Percentiles rank a stretch among this genome's conserved stretches.
These are phyloP conservation scores for Orestias chungarensis DNA, from an alignment of 2,797 vertebrate genomes.

Conservation along the genomic window DNA sequence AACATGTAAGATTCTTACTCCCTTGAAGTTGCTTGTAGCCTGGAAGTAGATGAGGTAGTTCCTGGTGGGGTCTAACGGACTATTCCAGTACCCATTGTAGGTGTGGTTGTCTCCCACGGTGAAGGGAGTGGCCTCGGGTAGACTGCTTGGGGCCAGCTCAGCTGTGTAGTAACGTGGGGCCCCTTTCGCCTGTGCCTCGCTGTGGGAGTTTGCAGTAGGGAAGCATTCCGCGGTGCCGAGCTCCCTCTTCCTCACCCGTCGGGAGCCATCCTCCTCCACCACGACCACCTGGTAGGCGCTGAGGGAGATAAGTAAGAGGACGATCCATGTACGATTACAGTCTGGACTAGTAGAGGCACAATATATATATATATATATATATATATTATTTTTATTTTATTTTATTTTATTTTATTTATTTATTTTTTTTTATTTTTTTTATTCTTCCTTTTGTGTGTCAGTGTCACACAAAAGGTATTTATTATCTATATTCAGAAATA, in stretches of 20 bases:
- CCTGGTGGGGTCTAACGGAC: constrained; percentile 90
- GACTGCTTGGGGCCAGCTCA: constrained; percentile 89
- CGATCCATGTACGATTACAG: background rate
- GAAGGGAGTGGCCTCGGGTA: constrained; percentile 91
- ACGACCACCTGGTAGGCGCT: constrained; percentile 95
- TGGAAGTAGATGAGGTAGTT: constrained; percentile 96
- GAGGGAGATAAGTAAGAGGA: background rate
- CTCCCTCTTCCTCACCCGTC: constrained; percentile 81
- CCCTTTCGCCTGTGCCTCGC: constrained; percentile 80
- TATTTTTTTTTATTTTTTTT: too few species aligned
- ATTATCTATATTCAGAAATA: too few species aligned
- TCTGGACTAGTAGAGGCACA: background rate
- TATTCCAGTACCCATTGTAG: constrained; percentile 96
- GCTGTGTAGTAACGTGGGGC: constrained; percentile 90
- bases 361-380: too few species aligned
- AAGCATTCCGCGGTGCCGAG: constrained; percentile 88
- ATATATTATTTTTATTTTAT: too few species aligned
- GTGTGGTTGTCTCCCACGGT: constrained; percentile 97
- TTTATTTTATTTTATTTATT: too few species aligned
- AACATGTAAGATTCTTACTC: constrained; percentile 81
- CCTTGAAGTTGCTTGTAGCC: constrained; percentile 92
- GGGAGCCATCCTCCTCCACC: constrained; percentile 85
- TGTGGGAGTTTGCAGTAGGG: constrained; percentile 84
- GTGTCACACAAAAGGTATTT: too few species aligned
- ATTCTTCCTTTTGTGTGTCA: too few species aligned